Base-by-base conservation (phyloP, 1,140 invertebrate genomes). In the Drosophila sechellia region DNA sequence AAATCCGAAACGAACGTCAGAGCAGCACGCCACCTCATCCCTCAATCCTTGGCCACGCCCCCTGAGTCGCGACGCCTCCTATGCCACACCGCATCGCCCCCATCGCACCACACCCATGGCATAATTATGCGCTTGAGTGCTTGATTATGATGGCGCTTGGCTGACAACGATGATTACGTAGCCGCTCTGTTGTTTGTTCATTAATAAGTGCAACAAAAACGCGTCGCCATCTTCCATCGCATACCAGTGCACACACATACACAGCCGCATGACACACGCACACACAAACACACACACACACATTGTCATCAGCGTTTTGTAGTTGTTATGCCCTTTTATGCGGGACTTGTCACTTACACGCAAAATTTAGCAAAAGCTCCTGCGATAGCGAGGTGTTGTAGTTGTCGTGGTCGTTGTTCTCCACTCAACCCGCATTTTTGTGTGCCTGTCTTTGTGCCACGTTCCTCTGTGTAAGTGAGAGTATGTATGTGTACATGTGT, bases 141-240 rank as follows among this genome's bases (percentile, higher is more conserved):
- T 77, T 77, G 74, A 77, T 77, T 77, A 77, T 77, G 74, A 87
- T 86, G 83, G 83, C 83, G 75, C 79, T 86, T 60, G 68, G 46
- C 53, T 79, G 61, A 77, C 83, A 86, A 81, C 84, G 84, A 89
- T 86, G 79, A 86, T 86, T 86, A 86, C 84, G 79, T 66, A 66
- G 75, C 70, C 76, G 75, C 66, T 68, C 49, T 89, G 75, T 79
- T 86, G 70, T 87, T 89, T 86, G 84, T 89, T 87, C 83, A 86
- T 86, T 86, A 86, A 86, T 89, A 86, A 86, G 79, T 89, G 83
- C 84, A 86, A 86, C 81, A 86, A 87, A 86, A 86, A 86, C 61
- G 83, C 78, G 74, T 53, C 69, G 56, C 40, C 40, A 20, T 27
- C 61, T 6, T 45, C n/a, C 5, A n/a, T 13, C 64, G 13, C 40